Evolutionary conservation across 2,888 invertebrate genomes (phyloP).

Genomic region (Epicampocera succincta): DNA sequence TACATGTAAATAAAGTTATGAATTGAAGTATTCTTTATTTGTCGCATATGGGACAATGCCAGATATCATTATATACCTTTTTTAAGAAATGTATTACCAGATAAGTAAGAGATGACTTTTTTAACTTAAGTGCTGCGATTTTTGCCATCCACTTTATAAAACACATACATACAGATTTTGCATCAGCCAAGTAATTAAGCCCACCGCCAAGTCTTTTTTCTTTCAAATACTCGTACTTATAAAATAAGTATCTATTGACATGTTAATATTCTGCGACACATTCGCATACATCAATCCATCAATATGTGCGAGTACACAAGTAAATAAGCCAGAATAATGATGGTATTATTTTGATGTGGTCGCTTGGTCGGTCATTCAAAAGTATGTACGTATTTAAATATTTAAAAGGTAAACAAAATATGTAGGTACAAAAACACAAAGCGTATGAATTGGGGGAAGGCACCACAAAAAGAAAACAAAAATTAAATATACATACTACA

Average conservation of each 20-base stretch:
- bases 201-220: neutral
- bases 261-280: slow-evolving; percentile 44
- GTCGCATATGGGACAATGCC: no score
- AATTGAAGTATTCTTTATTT: no score
- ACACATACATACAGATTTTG: neutral
- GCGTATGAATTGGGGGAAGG: slow-evolving; percentile 11
- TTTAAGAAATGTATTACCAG: no score
- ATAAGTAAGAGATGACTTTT: no score
- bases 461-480: slow-evolving; percentile 27
- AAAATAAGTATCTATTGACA: slow-evolving; percentile 50
- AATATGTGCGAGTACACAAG: slow-evolving; percentile 4
- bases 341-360: slow-evolving; percentile 50
- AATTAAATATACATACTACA: neutral
- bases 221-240: slow-evolving; percentile 18
- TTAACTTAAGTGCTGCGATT: neutral
- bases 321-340: slow-evolving; percentile 41
- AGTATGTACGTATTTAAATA: slow-evolving; percentile 31
- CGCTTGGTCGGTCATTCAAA: slow-evolving; percentile 28
- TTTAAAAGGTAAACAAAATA: slow-evolving; percentile 58
- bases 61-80: no score
- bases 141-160: neutral
- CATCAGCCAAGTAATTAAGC: neutral
- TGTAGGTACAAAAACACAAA: slow-evolving; percentile 42
- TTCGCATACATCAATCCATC: slow-evolving; percentile 5
- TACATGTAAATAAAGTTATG: no score